Conservation (phyloP, 2,797 vertebrate genomes). For the Xiphophorus birchmanni region DNA sequence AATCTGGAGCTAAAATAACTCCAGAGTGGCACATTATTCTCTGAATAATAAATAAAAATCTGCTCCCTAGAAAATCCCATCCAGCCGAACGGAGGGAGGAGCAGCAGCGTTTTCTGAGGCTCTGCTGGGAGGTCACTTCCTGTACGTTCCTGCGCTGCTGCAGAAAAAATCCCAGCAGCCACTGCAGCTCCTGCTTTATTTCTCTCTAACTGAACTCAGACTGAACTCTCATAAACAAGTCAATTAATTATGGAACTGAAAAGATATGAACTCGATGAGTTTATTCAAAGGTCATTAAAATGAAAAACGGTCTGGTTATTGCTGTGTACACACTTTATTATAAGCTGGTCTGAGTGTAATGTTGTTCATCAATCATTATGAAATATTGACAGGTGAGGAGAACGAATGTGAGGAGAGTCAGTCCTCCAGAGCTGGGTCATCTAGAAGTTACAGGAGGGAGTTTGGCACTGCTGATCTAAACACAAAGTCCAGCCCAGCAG, state of each 20-base stretch:
- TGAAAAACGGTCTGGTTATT: not conserved
- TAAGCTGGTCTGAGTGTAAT: not conserved
- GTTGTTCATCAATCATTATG: not conserved
- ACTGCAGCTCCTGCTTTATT: not conserved
- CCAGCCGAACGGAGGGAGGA: conserved; percentile 9
- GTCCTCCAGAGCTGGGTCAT: not conserved
- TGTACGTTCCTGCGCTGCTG: conserved; percentile 26
- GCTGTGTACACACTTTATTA: not conserved
- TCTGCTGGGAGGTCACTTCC: conserved; percentile 12
- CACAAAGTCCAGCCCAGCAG: too few relatives aligned
- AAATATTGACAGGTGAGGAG: not conserved
- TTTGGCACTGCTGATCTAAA: too few relatives aligned
- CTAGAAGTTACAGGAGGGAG: not conserved
- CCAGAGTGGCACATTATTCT: conserved; percentile 21
- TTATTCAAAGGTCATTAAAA: not conserved
- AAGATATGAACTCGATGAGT: not conserved
- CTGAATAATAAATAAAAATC: conserved; percentile 40
- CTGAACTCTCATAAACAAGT: not conserved
- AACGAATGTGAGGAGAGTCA: not conserved
- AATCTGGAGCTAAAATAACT: conserved; percentile 1
- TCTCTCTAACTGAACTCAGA: not conserved
- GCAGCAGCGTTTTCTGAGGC: conserved; percentile 3
- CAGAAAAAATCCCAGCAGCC: conserved; percentile 34
- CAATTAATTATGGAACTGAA: not conserved
- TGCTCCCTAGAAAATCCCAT: conserved; percentile 13